Percentiles rank a stretch among this genome's conserved stretches.
phyloP scores from a whole-genome alignment of 2,888 invertebrate genomes.

The Patella depressa region DNA sequence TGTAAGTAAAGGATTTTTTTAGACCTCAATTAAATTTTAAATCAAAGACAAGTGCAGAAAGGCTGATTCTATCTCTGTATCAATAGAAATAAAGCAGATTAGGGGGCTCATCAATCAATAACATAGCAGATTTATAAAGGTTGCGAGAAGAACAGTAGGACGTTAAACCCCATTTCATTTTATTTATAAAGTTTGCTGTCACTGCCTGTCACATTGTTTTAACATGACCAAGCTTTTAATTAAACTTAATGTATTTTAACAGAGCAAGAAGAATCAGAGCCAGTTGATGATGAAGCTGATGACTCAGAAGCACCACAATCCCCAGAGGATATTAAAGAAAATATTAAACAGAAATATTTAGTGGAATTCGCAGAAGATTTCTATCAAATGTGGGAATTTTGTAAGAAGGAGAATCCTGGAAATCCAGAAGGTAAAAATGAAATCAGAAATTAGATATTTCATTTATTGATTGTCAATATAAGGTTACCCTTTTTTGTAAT shows the following conservation, averaged over 20 bases:
- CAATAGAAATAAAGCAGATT: too few relatives aligned
- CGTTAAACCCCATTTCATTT: too few relatives aligned
- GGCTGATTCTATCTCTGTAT: too few relatives aligned
- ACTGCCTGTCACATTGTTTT: too few relatives aligned
- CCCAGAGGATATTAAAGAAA: slow-evolving; percentile 73
- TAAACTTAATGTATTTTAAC: background rate
- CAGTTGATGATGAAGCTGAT: slow-evolving; percentile 16
- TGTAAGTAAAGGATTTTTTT: too few relatives aligned
- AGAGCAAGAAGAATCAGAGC: background rate
- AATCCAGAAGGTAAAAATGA: slow-evolving; percentile 73
- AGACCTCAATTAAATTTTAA: too few relatives aligned
- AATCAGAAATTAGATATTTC: background rate
- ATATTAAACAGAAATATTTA: slow-evolving; percentile 82
- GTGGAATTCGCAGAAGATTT: slow-evolving; percentile 93
- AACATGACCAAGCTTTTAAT: background rate
- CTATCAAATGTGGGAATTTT: slow-evolving; percentile 86
- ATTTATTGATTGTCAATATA: background rate
- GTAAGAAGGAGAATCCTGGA: slow-evolving; percentile 75
- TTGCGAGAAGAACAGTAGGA: too few relatives aligned
- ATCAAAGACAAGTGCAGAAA: too few relatives aligned
- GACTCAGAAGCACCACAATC: slow-evolving; percentile 58
- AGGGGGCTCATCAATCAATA: background rate
- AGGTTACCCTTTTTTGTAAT: too few relatives aligned
- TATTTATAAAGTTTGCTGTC: too few relatives aligned
- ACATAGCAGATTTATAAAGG: background rate